Evolutionary conservation across 2,888 invertebrate species (phyloP).

Genomic region (Xanthostigma xanthostigma): DNA sequence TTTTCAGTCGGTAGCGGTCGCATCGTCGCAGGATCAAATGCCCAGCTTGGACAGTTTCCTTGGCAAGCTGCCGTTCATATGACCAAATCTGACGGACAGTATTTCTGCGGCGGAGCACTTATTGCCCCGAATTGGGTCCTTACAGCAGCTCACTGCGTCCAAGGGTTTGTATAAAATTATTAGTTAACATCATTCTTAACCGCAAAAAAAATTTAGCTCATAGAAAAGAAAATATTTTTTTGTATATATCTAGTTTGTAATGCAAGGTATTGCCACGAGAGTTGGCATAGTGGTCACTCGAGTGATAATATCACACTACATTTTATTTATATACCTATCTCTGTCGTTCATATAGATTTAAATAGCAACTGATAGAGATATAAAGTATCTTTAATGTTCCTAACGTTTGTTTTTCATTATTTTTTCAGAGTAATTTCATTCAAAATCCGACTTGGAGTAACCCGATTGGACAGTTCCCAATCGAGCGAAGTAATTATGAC

Average conservation of each 20-base stretch:
- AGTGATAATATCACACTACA: too few relatives aligned
- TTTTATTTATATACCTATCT: too few relatives aligned
- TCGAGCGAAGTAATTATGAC: background rate
- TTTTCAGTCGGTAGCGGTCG: conserved; percentile 5
- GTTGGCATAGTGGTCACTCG: too few relatives aligned
- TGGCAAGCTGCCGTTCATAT: conserved; percentile 17
- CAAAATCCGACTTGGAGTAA: conserved; percentile 3
- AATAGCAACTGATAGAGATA: too few relatives aligned
- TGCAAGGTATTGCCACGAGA: too few relatives aligned
- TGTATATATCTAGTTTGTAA: too few relatives aligned
- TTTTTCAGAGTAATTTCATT: background rate
- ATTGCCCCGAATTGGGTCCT: conserved; percentile 15
- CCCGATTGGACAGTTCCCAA: background rate
- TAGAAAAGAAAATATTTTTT: too few relatives aligned
- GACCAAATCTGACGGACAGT: conserved; percentile 1
- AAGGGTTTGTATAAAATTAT: conserved; percentile 7
- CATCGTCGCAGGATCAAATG: conserved; percentile 17
- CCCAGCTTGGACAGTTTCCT: conserved; percentile 19
- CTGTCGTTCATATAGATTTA: too few relatives aligned
- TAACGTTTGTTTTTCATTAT: too few relatives aligned
- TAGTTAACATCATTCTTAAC: background rate
- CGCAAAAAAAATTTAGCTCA: background rate
- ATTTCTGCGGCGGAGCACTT: conserved; percentile 17
- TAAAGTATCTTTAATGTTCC: too few relatives aligned
- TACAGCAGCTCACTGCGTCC: conserved; percentile 18